These are phyloP conservation scores for Heliconius erato DNA, from an alignment of 2,888 invertebrate genomes.

Conservation along the genomic window DNA sequence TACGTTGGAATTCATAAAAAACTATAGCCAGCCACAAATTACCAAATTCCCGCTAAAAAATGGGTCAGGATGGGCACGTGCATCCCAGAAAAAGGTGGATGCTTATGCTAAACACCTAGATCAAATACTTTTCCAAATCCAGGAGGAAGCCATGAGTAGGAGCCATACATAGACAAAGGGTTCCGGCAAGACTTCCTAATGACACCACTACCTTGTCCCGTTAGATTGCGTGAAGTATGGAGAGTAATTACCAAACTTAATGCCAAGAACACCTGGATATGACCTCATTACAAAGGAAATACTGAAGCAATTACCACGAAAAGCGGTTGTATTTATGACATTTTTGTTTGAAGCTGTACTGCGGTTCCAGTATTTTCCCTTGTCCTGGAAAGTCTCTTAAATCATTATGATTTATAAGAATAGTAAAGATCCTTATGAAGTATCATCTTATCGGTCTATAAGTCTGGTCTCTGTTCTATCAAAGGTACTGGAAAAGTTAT, in stretches of 20 bases:
- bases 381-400: neutral
- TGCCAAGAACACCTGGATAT: too few species aligned
- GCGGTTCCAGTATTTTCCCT: neutral
- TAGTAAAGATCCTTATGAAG: neutral
- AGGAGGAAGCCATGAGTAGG: neutral
- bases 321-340: neutral
- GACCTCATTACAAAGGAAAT: neutral
- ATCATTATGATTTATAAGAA: neutral
- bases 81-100: too few species aligned
- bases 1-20: too few species aligned
- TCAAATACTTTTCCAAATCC: neutral
- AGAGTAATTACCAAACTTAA: neutral
- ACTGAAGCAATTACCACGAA: neutral
- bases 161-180: neutral
- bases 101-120: too few species aligned
- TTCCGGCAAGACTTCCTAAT: neutral
- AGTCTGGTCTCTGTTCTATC: neutral
- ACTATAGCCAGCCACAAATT: too few species aligned
- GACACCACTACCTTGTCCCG: neutral
- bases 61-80: too few species aligned
- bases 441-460: neutral
- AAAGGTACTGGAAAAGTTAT: neutral
- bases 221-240: neutral
- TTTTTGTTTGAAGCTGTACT: neutral
- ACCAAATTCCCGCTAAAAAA: too few species aligned